Conservation (phyloP, 2,113 vertebrate genomes). For the Lycaon pictus region DNA sequence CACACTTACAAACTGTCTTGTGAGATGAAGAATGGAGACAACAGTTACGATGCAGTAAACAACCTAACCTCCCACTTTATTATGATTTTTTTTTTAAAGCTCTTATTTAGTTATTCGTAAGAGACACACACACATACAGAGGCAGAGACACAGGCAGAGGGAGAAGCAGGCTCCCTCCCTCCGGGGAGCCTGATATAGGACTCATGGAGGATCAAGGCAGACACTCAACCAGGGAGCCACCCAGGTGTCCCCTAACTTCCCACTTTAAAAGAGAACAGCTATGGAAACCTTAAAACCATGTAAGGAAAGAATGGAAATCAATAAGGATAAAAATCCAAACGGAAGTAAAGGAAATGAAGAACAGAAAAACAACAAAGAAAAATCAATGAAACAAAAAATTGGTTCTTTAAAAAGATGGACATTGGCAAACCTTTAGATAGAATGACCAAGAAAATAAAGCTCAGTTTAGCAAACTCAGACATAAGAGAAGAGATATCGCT, state of each 20-base stretch:
- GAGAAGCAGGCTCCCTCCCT: too few relatives aligned
- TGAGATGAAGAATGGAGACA: neutral
- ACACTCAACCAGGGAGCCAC: too few relatives aligned
- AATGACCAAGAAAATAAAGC: neutral
- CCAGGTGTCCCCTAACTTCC: too few relatives aligned
- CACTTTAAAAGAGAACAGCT: neutral
- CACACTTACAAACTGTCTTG: neutral
- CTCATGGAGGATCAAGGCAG: too few relatives aligned
- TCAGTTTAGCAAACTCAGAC: neutral
- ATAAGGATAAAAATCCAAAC: neutral
- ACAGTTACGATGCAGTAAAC: neutral
- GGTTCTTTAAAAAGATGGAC: neutral
- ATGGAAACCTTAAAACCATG: neutral
- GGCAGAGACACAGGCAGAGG: too few relatives aligned
- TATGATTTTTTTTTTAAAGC: too few relatives aligned
- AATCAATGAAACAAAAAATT: conserved; percentile 9
- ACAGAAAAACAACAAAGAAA: neutral
- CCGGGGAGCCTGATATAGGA: too few relatives aligned
- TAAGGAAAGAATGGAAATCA: neutral
- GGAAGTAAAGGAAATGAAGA: neutral
- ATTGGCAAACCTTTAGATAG: neutral
- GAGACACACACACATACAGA: too few relatives aligned
- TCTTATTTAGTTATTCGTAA: too few relatives aligned
- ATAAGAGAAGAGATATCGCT: neutral
- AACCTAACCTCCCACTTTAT: neutral